Evolutionary conservation across 1,140 invertebrate genomes (phyloP).

Genomic region (Lepidurus apus): DNA sequence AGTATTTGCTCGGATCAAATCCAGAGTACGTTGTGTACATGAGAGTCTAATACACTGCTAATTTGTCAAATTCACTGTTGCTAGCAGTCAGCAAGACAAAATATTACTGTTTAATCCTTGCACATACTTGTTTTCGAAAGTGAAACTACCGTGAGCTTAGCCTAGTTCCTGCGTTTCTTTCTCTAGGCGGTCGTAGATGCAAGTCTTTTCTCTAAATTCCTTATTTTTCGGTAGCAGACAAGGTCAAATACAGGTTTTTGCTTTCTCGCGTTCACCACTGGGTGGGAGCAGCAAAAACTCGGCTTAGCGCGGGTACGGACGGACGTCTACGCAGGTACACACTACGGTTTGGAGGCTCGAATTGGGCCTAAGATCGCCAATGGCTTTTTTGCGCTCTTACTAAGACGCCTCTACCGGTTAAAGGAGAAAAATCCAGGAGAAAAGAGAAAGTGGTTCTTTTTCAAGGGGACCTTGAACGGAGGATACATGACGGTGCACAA

Average conservation of each 20-base stretch:
- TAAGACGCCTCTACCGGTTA: neutral
- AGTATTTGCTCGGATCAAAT: too few species aligned
- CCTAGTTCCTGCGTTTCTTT: neutral
- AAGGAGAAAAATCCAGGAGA: neutral
- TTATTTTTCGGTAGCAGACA: neutral
- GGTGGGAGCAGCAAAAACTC: neutral
- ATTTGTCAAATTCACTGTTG: too few species aligned
- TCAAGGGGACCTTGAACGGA: conserved; percentile 8
- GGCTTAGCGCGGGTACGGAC: neutral
- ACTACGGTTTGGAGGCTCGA: too few species aligned
- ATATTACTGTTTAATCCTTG: too few species aligned
- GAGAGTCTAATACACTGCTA: too few species aligned
- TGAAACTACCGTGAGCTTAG: neutral
- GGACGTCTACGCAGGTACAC: too few species aligned
- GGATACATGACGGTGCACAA: neutral
- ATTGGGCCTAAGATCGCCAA: neutral
- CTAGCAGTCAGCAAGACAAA: too few species aligned
- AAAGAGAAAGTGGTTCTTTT: conserved; percentile 11
- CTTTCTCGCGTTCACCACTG: neutral
- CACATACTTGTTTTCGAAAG: too few species aligned
- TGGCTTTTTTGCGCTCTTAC: neutral
- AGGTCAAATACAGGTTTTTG: neutral
- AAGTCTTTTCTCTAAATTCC: neutral
- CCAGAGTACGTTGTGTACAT: too few species aligned
- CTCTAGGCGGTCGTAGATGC: neutral